Conservation (phyloP, 2,797 vertebrate species). For the Scarus forsteni region DNA sequence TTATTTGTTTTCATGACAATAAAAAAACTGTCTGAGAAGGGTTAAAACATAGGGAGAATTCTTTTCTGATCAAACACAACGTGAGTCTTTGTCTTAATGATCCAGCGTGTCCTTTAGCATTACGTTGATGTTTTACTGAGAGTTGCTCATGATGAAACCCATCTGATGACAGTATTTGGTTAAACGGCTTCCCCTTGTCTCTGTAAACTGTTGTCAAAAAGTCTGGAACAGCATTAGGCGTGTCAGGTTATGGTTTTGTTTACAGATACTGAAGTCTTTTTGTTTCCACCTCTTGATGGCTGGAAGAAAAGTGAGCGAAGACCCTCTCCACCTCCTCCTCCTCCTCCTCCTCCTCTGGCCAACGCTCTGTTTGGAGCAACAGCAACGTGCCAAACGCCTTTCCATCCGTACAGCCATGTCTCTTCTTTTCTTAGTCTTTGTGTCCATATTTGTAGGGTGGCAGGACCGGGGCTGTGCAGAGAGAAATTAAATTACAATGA, state of each 20-base stretch:
- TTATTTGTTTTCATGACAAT: conserved; percentile 67
- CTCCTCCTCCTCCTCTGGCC: conserved; percentile 38
- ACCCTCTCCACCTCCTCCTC: conserved; percentile 22
- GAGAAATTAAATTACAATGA: conserved; percentile 1
- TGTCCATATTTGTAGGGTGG: conserved; percentile 37
- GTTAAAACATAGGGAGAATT: conserved; percentile 47
- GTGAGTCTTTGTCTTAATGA: conserved; percentile 58
- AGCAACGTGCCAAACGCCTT: conserved; percentile 39
- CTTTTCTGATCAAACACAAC: conserved; percentile 49
- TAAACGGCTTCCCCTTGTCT: conserved; percentile 63
- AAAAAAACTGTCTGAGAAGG: conserved; percentile 67
- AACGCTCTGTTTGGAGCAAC: conserved; percentile 50
- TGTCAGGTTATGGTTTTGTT: conserved; percentile 53
- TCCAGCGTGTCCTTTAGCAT: conserved; percentile 62
- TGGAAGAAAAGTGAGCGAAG: conserved; percentile 40
- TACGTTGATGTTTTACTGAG: conserved; percentile 56
- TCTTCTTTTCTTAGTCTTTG: conserved; percentile 43
- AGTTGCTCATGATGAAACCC: conserved; percentile 54
- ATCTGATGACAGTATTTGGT: conserved; percentile 76
- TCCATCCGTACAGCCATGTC: conserved; percentile 33
- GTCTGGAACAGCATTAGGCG: conserved; percentile 65
- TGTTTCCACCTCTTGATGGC: conserved; percentile 50
- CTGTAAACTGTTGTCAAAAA: conserved; percentile 29
- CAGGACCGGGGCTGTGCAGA: conserved; percentile 46
- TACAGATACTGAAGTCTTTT: conserved; percentile 52